Evolutionary conservation across 35 echinoderm and acorn worm species (phyloP), one percentile per base, ranked within the genome.

Genomic region (Strongylocentrotus purpuratus): DNA sequence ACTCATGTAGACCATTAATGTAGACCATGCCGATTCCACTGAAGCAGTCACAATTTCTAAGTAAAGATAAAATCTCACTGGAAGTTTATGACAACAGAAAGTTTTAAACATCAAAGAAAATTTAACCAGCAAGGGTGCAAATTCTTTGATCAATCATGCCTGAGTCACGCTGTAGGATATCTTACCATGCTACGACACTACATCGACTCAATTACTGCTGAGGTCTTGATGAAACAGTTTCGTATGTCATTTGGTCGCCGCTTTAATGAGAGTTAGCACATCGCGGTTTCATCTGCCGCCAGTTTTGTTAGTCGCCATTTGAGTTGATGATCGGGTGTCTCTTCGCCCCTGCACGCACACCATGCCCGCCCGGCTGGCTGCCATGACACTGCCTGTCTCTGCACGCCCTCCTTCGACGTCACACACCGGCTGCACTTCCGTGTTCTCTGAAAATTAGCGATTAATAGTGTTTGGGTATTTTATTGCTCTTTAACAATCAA

Each of bases 281-380:
- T 89, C 45, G 87, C 45, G 87, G 87, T 89, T 89, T 45, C 87
- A 89, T 89, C 31, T 89, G 87, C 87, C 87, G 87, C 87, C 87
- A 89, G 33, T 33, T 89, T 89, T 89, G 87, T 89, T 89, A 89
- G 33, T 31, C 65, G 65, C 65, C 65, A n/a, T 78, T 78, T 78
- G 65, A 78, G 7, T 78, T 78, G 65, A 4, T 78, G 65, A 78
- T 78, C 65, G 65, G 65, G 65, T 78, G 65, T 78, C 65, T 78
- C 65, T 2, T 8, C 20, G 65, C 65, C 22, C 65, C 28, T 28
- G 65, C 65, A 78, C 65, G 65, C 65, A 78, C 65, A 15, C 50
- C 35, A 41, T 55, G 9, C 50, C 65, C 65, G 20, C 28, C 28
- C 65, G 20, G 65, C 52, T 59, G 35, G 52, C 65, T 78, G 65